Evolutionary conservation across 2,797 vertebrate genomes (phyloP), one percentile per base, ranked within the genome.

Genomic region (Acanthopagrus latus): DNA sequence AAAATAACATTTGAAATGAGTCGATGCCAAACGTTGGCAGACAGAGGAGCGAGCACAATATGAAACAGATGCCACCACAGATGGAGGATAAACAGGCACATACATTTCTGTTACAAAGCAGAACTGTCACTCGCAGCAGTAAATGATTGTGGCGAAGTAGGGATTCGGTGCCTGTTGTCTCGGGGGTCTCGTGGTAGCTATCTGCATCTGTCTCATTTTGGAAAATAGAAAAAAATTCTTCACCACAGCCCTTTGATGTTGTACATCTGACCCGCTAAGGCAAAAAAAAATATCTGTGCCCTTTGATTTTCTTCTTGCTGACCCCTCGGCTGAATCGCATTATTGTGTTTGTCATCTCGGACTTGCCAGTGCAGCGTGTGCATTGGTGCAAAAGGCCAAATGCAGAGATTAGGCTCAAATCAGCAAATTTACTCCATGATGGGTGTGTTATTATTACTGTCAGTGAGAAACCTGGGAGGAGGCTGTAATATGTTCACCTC

Each of bases 61-160:
- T 88, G 88, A 91, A 94, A 91, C 92, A 94, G 92, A 93, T 94
- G 93, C 90, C 87, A 57, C 74, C 83, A 84, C 93, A 94, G 93
- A 94, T 93, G 93, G 91, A 89, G 83, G 86, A 91, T 93, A 94
- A 94, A 92, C 86, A 83, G 80, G 73, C 84, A 74, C 86, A 86
- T 89, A 87, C 83, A 93, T 92, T 93, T 90, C 83, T 78, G 87
- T 86, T 92, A 88, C 87, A 89, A 92, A 87, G 85, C 85, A 85
- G 80, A 89, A 86, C 71, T 91, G 88, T 92, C 89, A 87, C 84
- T 91, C 66, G 73, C 68, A 66, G 81, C 76, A 81, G 82, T 82
- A 86, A 92, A 88, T 90, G 79, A 91, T 91, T 86, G 86, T 84
- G 60, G 66, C 38, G 48, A 72, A 85, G 80, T 72, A 41, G 64